Percentiles rank a stretch among this genome's conserved stretches.
phyloP scores from a whole-genome alignment of 92 coral and sea anemone genomes.

The Anthopleura xanthogrammica region DNA sequence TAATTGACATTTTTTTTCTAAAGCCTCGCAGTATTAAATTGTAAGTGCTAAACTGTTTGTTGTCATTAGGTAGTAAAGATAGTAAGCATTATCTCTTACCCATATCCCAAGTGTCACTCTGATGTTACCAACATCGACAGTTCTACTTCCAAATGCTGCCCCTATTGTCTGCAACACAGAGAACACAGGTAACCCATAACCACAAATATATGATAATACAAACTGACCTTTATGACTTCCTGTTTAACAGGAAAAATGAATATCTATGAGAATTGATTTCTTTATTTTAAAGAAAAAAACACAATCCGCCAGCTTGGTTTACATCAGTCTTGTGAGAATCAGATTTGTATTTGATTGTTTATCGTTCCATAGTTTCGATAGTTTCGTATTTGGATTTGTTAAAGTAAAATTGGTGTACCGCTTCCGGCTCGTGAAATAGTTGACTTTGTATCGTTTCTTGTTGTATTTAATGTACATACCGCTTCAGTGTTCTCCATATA shows the following conservation, averaged over 20 bases:
- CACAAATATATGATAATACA: neutral
- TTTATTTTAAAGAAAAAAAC: too few species aligned
- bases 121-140: conserved; percentile 66
- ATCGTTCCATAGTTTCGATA: too few species aligned
- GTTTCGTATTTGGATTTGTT: too few species aligned
- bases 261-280: too few species aligned
- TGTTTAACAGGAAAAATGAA: too few species aligned
- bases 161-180: conserved; percentile 76
- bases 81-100: conserved; percentile 63
- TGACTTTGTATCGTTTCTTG: neutral
- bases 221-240: neutral
- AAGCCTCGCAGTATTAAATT: too few species aligned
- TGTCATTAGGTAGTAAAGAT: neutral
- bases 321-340: too few species aligned
- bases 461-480: conserved; percentile 14
- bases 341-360: too few species aligned
- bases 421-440: neutral
- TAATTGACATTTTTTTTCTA: too few species aligned
- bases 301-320: too few species aligned
- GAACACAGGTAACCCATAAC: neutral
- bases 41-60: too few species aligned
- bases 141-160: conserved; percentile 95
- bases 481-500: conserved; percentile 22
- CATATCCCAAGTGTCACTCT: conserved; percentile 90
- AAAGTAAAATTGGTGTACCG: neutral